Conservation (phyloP, 2,888 invertebrate species). For the Cephus nigrinus region DNA sequence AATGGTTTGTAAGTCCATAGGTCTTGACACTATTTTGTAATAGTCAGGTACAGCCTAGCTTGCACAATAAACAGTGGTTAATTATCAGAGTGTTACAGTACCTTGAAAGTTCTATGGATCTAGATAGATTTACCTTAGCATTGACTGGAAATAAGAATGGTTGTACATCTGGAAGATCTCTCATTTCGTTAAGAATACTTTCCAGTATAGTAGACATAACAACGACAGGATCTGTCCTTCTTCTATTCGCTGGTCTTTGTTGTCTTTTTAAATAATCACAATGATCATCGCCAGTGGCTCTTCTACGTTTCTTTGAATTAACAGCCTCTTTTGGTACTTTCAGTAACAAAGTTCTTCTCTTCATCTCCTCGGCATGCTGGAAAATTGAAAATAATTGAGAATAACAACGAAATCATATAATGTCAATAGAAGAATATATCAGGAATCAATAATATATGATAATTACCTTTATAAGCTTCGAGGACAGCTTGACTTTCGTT, state of each 20-base stretch:
- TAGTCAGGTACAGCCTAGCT: constrained; percentile 89
- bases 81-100: not conserved
- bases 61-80: constrained; percentile 2
- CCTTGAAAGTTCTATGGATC: not conserved
- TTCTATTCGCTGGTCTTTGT: constrained; percentile 85
- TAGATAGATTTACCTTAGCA: constrained; percentile 74
- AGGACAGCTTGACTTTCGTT: constrained; percentile 91
- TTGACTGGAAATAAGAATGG: constrained; percentile 96
- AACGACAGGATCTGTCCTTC: constrained; percentile 96
- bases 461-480: constrained; percentile 83
- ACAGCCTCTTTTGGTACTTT: constrained; percentile 83
- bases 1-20: constrained; percentile 98
- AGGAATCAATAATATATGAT: not conserved
- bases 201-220: constrained; percentile 93
- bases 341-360: constrained; percentile 79
- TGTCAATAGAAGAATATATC: not conserved
- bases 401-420: constrained; percentile 4
- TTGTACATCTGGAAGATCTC: constrained; percentile 90
- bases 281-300: constrained; percentile 77
- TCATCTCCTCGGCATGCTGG: constrained; percentile 88
- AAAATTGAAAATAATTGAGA: constrained; percentile 32
- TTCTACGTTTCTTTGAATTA: constrained; percentile 73
- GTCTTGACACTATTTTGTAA: constrained; percentile 88
- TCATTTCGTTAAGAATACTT: constrained; percentile 90
- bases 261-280: constrained; percentile 91